phyloP scores from a whole-genome alignment of 2,888 invertebrate species.

The Harpagoxenus sublaevis region DNA sequence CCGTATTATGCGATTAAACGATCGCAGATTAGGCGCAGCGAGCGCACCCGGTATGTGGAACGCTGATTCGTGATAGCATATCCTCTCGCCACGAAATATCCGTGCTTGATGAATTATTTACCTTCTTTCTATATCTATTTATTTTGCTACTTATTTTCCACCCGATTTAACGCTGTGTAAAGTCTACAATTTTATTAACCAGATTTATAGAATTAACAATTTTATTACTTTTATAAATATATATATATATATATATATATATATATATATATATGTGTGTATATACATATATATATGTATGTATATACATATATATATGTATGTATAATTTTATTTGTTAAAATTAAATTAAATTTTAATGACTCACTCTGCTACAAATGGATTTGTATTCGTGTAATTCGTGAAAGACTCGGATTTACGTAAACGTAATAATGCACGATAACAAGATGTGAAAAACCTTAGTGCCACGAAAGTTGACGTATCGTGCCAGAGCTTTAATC shows the following conservation, averaged over 20 bases:
- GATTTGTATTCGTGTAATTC: slow-evolving; percentile 14
- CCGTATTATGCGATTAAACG: slow-evolving; percentile 59
- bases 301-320: too few species aligned
- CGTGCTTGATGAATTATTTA: slow-evolving; percentile 19
- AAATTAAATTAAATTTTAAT: not conserved
- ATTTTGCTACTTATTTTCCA: slow-evolving; percentile 2
- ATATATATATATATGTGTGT: not conserved
- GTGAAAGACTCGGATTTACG: slow-evolving; percentile 22
- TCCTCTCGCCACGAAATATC: slow-evolving; percentile 52
- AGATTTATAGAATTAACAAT: not conserved
- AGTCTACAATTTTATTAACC: not conserved
- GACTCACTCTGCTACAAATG: not conserved
- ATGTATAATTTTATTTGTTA: not conserved
- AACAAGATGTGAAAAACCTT: slow-evolving; percentile 46
- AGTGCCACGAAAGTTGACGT: slow-evolving; percentile 36
- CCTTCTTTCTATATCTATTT: not conserved
- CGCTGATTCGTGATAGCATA: slow-evolving; percentile 59
- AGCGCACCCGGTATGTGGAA: slow-evolving; percentile 56
- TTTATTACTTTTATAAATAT: not conserved
- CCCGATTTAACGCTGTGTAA: not conserved
- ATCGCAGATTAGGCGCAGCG: slow-evolving; percentile 56
- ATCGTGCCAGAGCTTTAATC: slow-evolving; percentile 46
- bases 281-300: too few species aligned
- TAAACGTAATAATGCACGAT: slow-evolving; percentile 41
- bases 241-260: not conserved